phyloP scores from a whole-genome alignment of 2,113 vertebrate genomes.

The Brachirus orientalis region DNA sequence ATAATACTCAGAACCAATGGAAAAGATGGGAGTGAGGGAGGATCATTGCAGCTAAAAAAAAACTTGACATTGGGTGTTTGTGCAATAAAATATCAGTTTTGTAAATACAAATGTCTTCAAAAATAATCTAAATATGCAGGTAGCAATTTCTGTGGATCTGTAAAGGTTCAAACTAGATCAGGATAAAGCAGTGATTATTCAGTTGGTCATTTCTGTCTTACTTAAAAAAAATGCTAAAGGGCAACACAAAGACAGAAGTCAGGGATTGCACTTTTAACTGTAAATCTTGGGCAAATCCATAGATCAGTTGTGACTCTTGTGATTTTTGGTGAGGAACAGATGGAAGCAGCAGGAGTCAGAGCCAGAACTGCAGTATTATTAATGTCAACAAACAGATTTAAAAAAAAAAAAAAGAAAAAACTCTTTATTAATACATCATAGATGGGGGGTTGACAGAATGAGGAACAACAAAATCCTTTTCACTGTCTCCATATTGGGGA shows the following conservation, averaged over 20 bases:
- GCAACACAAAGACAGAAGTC: background rate
- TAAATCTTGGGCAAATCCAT: slow-evolving; percentile 39
- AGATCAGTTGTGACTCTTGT: slow-evolving; percentile 25
- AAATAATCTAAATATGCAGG: slow-evolving; percentile 1
- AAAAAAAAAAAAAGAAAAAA: slow-evolving; percentile 3
- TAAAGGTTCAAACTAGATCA: background rate
- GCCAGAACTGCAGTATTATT: slow-evolving; percentile 17
- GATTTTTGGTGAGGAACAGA: slow-evolving; percentile 44
- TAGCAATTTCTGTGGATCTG: background rate
- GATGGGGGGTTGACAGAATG: slow-evolving; percentile 31
- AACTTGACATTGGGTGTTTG: slow-evolving; percentile 3
- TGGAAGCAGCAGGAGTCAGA: slow-evolving; percentile 38
- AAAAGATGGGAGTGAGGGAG: slow-evolving; percentile 9
- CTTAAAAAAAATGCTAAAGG: slow-evolving; percentile 22
- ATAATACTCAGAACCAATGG: slow-evolving; percentile 35
- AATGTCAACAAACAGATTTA: slow-evolving; percentile 37
- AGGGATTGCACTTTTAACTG: slow-evolving; percentile 15
- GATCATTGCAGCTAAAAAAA: background rate
- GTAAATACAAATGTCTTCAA: background rate
- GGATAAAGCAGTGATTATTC: background rate
- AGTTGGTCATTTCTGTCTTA: background rate
- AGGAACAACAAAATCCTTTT: slow-evolving; percentile 31
- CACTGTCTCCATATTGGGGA: slow-evolving; percentile 58
- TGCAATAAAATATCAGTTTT: background rate
- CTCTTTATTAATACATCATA: slow-evolving; percentile 21